A percentile compares a stretch with the other conserved stretches of the same genome.
These are phyloP conservation scores for Oreocharis arfaki DNA, from an alignment of 2,113 vertebrate genomes.

Conservation along the genomic window DNA sequence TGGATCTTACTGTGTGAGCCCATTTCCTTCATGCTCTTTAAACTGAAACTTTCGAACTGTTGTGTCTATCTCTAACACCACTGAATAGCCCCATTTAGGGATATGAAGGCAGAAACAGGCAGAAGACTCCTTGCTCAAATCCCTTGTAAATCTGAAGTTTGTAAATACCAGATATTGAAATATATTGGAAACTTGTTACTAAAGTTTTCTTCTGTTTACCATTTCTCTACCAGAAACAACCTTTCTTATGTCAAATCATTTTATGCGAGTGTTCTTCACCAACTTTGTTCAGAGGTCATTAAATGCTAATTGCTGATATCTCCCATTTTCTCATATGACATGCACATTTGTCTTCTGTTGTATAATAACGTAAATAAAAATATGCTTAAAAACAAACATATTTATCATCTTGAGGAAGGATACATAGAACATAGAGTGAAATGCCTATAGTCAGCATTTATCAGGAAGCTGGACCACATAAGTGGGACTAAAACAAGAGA, in stretches of 20 bases:
- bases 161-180: background rate
- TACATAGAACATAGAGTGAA: background rate
- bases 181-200: background rate
- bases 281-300: background rate
- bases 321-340: background rate
- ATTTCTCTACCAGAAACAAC: background rate
- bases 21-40: background rate
- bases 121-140: background rate
- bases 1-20: background rate
- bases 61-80: background rate
- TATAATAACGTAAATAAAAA: background rate
- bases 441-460: background rate
- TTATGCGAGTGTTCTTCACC: background rate
- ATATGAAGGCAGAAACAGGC: background rate
- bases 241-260: background rate
- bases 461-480: background rate
- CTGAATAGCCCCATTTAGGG: background rate
- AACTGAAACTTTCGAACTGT: background rate
- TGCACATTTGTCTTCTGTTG: background rate
- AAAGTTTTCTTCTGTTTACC: background rate
- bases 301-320: background rate
- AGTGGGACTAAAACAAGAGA: background rate
- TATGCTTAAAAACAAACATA: background rate
- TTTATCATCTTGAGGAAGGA: background rate
- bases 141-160: background rate